Evolutionary conservation across 2,797 vertebrate species (phyloP).

Genomic region (Kryptolebias ocellatus): DNA sequence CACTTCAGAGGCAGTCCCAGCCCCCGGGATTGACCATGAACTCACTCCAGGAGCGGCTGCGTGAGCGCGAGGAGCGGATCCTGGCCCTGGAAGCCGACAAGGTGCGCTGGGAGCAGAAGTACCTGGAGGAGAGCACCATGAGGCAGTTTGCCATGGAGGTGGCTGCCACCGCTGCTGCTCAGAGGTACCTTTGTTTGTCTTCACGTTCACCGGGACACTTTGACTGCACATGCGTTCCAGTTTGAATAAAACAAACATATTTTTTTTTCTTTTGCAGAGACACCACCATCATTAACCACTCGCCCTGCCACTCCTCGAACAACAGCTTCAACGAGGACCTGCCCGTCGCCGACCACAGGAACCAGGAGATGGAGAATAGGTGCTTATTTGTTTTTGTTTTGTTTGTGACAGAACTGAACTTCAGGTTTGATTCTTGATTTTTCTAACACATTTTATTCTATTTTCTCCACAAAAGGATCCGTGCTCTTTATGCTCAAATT

Average conservation of each 20-base stretch:
- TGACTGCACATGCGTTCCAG: neutral
- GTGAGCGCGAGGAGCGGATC: conserved; percentile 94
- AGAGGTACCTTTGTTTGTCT: conserved; percentile 74
- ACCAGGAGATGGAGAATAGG: conserved; percentile 98
- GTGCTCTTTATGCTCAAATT: conserved; percentile 93
- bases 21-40: conserved; percentile 59
- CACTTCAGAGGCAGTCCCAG: conserved; percentile 74
- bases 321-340: conserved; percentile 95
- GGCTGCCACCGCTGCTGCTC: conserved; percentile 93
- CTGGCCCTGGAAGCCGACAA: conserved; percentile 96
- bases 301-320: conserved; percentile 92
- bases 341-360: conserved; percentile 86
- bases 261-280: conserved; percentile 59
- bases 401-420: neutral
- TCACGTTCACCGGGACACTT: neutral
- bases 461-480: conserved; percentile 81
- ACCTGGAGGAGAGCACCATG: conserved; percentile 97
- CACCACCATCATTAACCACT: conserved; percentile 96
- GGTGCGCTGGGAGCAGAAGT: conserved; percentile 99
- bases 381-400: conserved; percentile 41
- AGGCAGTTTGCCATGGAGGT: conserved; percentile 98
- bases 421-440: neutral
- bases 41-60: conserved; percentile 89
- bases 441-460: conserved; percentile 5
- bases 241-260: neutral